phyloP scores from a whole-genome alignment of 2,888 invertebrate genomes.

The Torymus tubicola region DNA sequence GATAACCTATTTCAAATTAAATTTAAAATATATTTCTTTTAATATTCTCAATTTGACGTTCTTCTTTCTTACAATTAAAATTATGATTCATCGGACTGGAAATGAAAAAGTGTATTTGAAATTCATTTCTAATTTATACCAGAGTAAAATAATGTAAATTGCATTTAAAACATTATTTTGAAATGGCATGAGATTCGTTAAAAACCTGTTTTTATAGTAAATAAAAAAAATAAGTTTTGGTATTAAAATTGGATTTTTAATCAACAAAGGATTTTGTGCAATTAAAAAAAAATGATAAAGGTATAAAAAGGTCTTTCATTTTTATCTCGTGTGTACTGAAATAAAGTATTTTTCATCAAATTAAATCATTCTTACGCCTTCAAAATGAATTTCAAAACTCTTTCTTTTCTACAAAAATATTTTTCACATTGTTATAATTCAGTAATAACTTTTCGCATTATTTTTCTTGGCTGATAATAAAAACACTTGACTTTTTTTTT shows the following conservation, averaged over 20 bases:
- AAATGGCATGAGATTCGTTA: slow-evolving; percentile 10
- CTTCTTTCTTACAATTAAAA: slow-evolving; percentile 35
- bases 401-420: slow-evolving; percentile 34
- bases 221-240: neutral
- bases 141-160: slow-evolving; percentile 29
- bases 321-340: neutral
- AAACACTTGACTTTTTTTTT: slow-evolving; percentile 32
- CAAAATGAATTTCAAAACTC: slow-evolving; percentile 41
- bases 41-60: slow-evolving; percentile 1
- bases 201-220: neutral
- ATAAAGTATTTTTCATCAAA: neutral
- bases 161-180: slow-evolving; percentile 42
- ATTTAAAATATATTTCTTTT: slow-evolving; percentile 39
- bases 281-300: neutral
- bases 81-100: slow-evolving; percentile 10
- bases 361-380: slow-evolving; percentile 11
- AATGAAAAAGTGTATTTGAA: slow-evolving; percentile 13
- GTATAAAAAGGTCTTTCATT: slow-evolving; percentile 5
- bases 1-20: slow-evolving; percentile 25
- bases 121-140: neutral
- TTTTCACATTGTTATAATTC: slow-evolving; percentile 9
- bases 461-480: neutral
- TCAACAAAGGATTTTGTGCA: neutral
- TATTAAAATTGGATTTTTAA: slow-evolving; percentile 5
- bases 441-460: slow-evolving; percentile 14